Percentiles rank a stretch among this genome's conserved stretches.
Conservation (phyloP, 2,888 invertebrate genomes). For the Drosophila antonietae region DNA sequence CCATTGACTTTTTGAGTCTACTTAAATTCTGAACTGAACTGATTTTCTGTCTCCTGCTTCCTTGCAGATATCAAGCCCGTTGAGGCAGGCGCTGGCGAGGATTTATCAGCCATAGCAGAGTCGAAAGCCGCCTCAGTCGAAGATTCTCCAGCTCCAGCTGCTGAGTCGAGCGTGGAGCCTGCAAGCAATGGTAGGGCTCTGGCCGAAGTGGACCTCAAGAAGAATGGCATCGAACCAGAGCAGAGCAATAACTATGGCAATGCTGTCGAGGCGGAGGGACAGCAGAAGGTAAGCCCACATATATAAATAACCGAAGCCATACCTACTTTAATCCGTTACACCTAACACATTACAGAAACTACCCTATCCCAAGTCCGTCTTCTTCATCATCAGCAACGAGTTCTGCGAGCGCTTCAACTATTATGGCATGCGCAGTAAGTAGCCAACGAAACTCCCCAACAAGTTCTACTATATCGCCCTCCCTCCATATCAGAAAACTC, state of each 20-base stretch:
- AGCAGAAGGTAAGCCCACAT: constrained; percentile 72
- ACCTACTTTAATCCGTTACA: neutral
- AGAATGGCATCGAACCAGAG: constrained; percentile 49
- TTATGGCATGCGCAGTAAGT: constrained; percentile 97
- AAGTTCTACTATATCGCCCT: too few species aligned
- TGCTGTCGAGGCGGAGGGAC: constrained; percentile 78
- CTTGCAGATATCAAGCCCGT: constrained; percentile 57
- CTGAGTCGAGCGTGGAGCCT: neutral
- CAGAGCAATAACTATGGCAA: constrained; percentile 43
- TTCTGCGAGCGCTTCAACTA: constrained; percentile 98
- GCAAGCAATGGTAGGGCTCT: constrained; percentile 46
- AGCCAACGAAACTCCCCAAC: neutral
- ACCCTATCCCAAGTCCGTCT: constrained; percentile 90
- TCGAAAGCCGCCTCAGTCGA: neutral
- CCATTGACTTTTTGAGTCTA: neutral
- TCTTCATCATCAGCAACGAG: constrained; percentile 96
- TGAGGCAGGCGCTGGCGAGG: constrained; percentile 17
- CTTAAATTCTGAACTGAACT: neutral
- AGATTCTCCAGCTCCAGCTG: neutral
- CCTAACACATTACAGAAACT: constrained; percentile 72
- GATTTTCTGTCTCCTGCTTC: neutral
- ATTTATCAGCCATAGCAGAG: neutral
- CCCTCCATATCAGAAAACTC: too few species aligned
- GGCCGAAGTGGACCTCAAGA: constrained; percentile 28
- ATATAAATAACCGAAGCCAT: too few species aligned